These are phyloP conservation scores for Pyrgus malvae DNA, from an alignment of 2,888 invertebrate species.

Conservation along the genomic window DNA sequence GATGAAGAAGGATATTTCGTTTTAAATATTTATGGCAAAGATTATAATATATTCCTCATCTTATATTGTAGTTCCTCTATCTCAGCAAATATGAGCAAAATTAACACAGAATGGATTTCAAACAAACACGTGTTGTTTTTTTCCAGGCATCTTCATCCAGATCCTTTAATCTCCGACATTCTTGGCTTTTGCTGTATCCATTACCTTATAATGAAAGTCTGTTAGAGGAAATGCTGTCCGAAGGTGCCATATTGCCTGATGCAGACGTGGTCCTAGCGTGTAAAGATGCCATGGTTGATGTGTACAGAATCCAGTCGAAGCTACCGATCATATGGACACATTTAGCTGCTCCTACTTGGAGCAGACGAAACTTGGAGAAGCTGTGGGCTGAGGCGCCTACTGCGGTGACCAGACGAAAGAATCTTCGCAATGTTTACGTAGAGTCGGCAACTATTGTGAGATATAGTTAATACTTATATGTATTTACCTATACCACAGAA, in stretches of 20 bases:
- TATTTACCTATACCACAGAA: too few species aligned
- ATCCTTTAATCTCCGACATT: conserved; percentile 57
- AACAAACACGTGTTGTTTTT: too few species aligned
- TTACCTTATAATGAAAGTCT: conserved; percentile 37
- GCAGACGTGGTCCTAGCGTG: conserved; percentile 58
- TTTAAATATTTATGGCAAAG: too few species aligned
- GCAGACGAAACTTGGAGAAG: conserved; percentile 34
- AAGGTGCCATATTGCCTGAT: conserved; percentile 54
- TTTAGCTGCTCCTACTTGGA: conserved; percentile 30
- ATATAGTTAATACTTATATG: conserved; percentile 29
- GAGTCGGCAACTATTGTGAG: conserved; percentile 53
- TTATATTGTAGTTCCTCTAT: too few species aligned
- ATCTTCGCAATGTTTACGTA: conserved; percentile 52
- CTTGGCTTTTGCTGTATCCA: conserved; percentile 59
- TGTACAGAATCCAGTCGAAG: conserved; percentile 51
- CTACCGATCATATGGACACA: conserved; percentile 41
- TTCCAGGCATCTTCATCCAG: conserved; percentile 58
- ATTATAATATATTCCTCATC: too few species aligned
- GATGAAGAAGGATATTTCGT: too few species aligned
- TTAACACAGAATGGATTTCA: too few species aligned
- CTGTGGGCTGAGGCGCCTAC: conserved; percentile 48
- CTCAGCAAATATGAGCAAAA: too few species aligned
- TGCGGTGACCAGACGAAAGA: conserved; percentile 50
- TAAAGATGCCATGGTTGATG: conserved; percentile 46
- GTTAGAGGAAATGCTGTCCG: conserved; percentile 39